Evolutionary conservation across 2,113 vertebrate species (phyloP).

Genomic region (Crocuta crocuta): DNA sequence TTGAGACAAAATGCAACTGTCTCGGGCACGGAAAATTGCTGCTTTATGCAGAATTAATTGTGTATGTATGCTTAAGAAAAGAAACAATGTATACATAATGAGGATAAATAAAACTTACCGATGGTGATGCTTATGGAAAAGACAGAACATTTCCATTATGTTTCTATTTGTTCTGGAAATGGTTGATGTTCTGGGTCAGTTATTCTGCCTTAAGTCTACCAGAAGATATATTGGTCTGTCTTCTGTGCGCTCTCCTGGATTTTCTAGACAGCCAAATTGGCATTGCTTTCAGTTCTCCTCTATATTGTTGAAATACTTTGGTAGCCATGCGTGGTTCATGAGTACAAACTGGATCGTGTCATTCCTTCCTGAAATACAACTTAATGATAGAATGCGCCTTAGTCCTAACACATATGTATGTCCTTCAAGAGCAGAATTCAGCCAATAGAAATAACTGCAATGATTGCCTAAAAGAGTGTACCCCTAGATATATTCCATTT

Average conservation of each 20-base stretch:
- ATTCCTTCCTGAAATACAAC: background rate
- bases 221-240: background rate
- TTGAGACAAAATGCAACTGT: background rate
- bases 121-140: background rate
- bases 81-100: background rate
- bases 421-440: background rate
- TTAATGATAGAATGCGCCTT: background rate
- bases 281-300: background rate
- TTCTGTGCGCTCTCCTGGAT: background rate
- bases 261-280: background rate
- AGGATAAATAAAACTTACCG: background rate
- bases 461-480: background rate
- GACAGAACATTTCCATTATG: background rate
- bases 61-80: background rate
- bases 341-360: background rate
- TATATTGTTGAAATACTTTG: background rate
- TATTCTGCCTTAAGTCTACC: background rate
- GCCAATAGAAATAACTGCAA: background rate
- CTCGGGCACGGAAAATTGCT: background rate
- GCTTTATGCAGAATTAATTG: background rate
- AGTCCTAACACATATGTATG: background rate
- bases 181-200: background rate
- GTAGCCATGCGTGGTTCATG: background rate
- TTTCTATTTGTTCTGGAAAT: background rate
- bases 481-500: background rate